Conservation (phyloP, 1,140 invertebrate species). For the Archivesica marissinica region DNA sequence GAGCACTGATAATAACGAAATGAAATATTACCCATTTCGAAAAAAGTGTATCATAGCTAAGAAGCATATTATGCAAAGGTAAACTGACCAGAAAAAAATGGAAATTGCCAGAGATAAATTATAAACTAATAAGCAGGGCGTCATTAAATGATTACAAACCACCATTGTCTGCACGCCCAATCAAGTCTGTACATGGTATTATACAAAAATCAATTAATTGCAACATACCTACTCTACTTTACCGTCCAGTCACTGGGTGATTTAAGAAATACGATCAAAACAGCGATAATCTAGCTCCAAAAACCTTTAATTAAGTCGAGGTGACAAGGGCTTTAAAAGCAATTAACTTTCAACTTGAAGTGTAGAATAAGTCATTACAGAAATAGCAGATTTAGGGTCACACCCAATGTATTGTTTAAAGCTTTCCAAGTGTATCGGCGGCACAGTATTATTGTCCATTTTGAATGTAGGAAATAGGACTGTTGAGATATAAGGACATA, state of each 20-base stretch:
- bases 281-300: background rate
- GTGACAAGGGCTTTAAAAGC: background rate
- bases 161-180: background rate
- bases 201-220: conserved; percentile 21
- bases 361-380: background rate
- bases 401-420: background rate
- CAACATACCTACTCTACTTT: background rate
- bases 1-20: too few species aligned
- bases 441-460: too few species aligned
- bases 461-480: background rate
- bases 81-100: background rate
- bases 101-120: background rate
- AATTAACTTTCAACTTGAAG: background rate
- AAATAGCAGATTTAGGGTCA: background rate
- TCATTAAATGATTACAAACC: background rate
- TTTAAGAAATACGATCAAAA: conserved; percentile 21
- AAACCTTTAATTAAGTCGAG: conserved; percentile 34
- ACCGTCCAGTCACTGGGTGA: background rate
- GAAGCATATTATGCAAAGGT: background rate
- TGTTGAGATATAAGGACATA: background rate
- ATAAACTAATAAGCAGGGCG: background rate
- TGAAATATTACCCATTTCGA: too few species aligned
- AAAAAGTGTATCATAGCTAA: too few species aligned
- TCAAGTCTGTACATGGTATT: background rate
- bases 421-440: background rate